Conservation (phyloP, 2,888 invertebrate genomes). For the Anarsia innoxiella region DNA sequence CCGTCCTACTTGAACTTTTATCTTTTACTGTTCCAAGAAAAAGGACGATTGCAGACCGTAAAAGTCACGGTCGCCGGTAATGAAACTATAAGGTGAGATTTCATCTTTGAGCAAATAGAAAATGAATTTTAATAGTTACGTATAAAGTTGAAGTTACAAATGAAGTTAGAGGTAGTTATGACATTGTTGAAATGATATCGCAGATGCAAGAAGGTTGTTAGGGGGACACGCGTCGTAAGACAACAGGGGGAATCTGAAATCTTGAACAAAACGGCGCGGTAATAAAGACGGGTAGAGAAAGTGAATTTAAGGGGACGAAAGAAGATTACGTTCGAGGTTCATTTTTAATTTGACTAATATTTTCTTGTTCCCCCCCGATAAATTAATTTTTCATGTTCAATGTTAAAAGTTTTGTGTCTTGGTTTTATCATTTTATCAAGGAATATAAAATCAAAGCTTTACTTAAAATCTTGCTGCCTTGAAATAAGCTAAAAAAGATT, state of each 20-base stretch:
- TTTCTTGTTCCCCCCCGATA: slow-evolving; percentile 26
- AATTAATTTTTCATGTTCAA: slow-evolving; percentile 24
- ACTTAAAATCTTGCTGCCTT: too few relatives aligned
- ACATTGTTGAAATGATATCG: slow-evolving; percentile 38
- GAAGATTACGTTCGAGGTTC: slow-evolving; percentile 67
- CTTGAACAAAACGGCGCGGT: slow-evolving; percentile 75
- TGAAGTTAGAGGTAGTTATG: slow-evolving; percentile 48
- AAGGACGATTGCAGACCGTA: slow-evolving; percentile 59
- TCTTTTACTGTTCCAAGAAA: slow-evolving; percentile 54
- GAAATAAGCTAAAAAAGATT: too few relatives aligned
- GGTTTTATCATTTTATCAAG: slow-evolving; percentile 4
- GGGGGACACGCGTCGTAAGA: slow-evolving; percentile 66
- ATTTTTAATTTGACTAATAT: slow-evolving; percentile 72
- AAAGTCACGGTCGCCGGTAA: slow-evolving; percentile 32
- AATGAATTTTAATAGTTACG: slow-evolving; percentile 49
- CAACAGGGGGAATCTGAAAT: slow-evolving; percentile 71
- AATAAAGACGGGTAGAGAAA: slow-evolving; percentile 79
- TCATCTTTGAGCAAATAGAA: slow-evolving; percentile 37
- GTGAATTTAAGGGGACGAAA: slow-evolving; percentile 78
- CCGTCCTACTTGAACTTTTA: slow-evolving; percentile 60
- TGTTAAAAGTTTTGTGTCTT: slow-evolving; percentile 10
- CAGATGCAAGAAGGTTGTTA: slow-evolving; percentile 49
- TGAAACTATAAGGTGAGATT: slow-evolving; percentile 17
- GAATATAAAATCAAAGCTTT: too few relatives aligned
- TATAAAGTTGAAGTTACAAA: slow-evolving; percentile 51